Base-by-base conservation (phyloP, 2,888 invertebrate genomes). In the Melinopterus prodromus region DNA sequence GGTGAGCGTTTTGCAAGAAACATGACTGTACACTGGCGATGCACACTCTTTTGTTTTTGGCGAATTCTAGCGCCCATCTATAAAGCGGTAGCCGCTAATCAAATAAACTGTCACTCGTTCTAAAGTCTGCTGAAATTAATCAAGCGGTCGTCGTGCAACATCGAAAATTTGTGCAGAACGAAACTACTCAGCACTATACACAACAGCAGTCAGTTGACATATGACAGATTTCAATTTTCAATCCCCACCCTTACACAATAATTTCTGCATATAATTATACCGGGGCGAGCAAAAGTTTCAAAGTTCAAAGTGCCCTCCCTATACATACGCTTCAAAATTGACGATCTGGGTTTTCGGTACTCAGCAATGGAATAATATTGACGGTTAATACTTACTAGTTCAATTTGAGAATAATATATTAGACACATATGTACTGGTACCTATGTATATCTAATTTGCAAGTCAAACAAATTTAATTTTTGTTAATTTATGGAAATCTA, bases 151-250 rank as follows among this genome's bases (percentile, higher is more conserved):
- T 12, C 53, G 53, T 53, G 53, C 53, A 53, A 53, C 53, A 53
- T 53, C 53, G 53, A 53, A 53, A 53, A 53, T 53, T 53, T 53
- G 53, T 53, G 53, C 53, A 53, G 53, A 53, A 53, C 71, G 16
- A 35, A 16, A 71, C 71, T 26, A 75, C 76, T 78, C n/a, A 79
- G 35, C 78, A 77, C 84, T 84, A 84, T 74, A 74, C 35, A 74
- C 74, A 37, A 74, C 74, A 36, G 74, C 74, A 37, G 35, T 37
- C 35, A 7, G 26, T 85, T 85, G 85, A 85, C 84, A 83, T 83
- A 83, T 84, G 84, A 85, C 84, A 84, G 84, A 71, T 77, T 77
- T 35, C 77, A 70, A 77, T 80, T 77, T 77, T 35, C 77, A 70
- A 77, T 80, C 79, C 70, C 79, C 80, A 75, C 77, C 79, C 37